Evolutionary conservation across 2,888 invertebrate genomes (phyloP), one percentile per base, ranked within the genome.

Genomic region (Pollenia labialis): DNA sequence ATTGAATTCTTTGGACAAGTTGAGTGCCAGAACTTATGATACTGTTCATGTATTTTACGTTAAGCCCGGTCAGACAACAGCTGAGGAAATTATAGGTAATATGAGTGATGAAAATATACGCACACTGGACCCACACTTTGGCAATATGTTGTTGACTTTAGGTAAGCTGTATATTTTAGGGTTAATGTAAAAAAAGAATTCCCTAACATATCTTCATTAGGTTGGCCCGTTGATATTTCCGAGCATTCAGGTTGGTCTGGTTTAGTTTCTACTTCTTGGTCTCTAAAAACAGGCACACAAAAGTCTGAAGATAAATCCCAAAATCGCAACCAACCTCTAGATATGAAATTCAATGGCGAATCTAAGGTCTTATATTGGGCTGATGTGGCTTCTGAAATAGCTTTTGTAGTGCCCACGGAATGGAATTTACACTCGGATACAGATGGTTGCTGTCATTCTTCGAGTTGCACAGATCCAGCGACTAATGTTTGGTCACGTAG

Each of bases 211-310:
- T 68, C n/a, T 48, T 76, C n/a, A 16, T 18, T 46, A 89, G 89
- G 99, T 12, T 97, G 97, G 95, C 96, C 98, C 0, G 98, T 99
- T 12, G 96, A 95, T 87, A 96, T 98, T 42, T 94, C 95, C 58
- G 96, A 96, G 23, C 99, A 99, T 94, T 97, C 97, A 58, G 98
- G 98, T 46, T 99, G 99, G 99, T 97, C 98, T 40, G 99, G 99
- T 0, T 97, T 97, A 92, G 95, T 96, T 76, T 95, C 95, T 75
- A 97, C 96, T n/a, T 98, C 98, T 90, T 98, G 98, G 97, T 96
- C 95, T 90, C 94, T 94, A 89, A 92, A 93, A 92, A 85, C 90
- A 85, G 54, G 89, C 87, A 16, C 88, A 16, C 75, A 88, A 80
- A 85, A 87, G 44, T 76, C 87, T 18, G 58, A 75, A 23, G 85